These are phyloP conservation scores for Drosophila equinoxialis DNA, from an alignment of 1,140 invertebrate species.

Conservation along the genomic window DNA sequence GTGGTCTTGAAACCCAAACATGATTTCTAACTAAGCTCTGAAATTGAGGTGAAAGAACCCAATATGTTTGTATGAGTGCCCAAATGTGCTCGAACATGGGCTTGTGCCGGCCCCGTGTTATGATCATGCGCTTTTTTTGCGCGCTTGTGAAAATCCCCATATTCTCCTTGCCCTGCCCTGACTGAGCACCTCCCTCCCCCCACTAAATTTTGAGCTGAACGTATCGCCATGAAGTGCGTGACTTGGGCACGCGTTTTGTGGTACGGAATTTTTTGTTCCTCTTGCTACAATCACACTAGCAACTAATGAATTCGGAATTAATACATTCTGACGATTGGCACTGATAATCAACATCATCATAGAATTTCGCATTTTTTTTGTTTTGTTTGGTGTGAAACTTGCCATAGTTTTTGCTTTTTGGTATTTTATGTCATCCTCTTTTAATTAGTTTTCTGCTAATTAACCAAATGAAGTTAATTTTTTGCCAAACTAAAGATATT, in stretches of 20 bases:
- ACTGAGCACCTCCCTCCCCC: not conserved
- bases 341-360: conserved; percentile 2
- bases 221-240: conserved; percentile 40
- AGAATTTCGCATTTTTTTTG: not conserved
- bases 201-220: not conserved
- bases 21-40: conserved; percentile 8
- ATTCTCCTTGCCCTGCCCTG: not conserved
- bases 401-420: not conserved
- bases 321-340: conserved; percentile 50
- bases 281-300: conserved; percentile 16
- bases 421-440: not conserved
- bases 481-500: no score
- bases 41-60: conserved; percentile 13
- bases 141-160: conserved; percentile 14
- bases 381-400: not conserved
- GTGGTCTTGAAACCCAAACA: conserved; percentile 9
- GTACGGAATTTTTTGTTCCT: conserved; percentile 49
- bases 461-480: not conserved
- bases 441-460: conserved; percentile 9
- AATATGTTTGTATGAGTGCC: not conserved
- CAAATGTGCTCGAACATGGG: not conserved
- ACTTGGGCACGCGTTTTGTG: conserved; percentile 60
- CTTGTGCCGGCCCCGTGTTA: conserved; percentile 3
- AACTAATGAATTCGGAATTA: conserved; percentile 65
- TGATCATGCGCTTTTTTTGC: conserved; percentile 29